Base-by-base conservation (phyloP, 53 echinoderm and acorn worm genomes). In the Hippasteria phrygiana region DNA sequence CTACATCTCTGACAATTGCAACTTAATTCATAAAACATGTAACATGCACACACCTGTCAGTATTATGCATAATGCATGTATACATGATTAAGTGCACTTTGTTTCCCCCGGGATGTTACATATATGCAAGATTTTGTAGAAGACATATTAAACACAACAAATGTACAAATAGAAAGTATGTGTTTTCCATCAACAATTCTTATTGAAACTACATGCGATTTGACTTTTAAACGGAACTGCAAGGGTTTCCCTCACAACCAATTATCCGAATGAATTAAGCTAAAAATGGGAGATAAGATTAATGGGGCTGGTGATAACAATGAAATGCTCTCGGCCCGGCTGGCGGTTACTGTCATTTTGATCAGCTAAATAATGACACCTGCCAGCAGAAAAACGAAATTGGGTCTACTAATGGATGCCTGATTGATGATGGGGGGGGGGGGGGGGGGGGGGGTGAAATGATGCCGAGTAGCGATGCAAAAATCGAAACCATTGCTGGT, bases 331-430 rank as follows among this genome's bases (percentile, higher is more conserved):
- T 59, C 16, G 7, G 46, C 59, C 26, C 22, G 26, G 22, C 26
- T 5, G 26, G 20, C n/a, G 59, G 20, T 20, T 24, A 7, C 59
- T 59, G n/a, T 59, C 26, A 11, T 35, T 67, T 26, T 13, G 37
- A 12, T 17, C 18, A 10, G 67, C n/a, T 3, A 42, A n/a, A 72
- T 14, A 39, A 39, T 42, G 73, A 7, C 75, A 75, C 75, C 75
- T 75, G 75, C 75, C 50, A 42, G 65, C 24, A 5, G 29, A 43
- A 11, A 22, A 54, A 64, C 50, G 31, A 65, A 63, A 14, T 43
- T 88, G 63, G 77, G 62, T 76, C 46, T 86, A 20, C 66, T 77
- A 65, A 51, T 48, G 64, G 48, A 76, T 33, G 46, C 29, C 8
- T 63, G 63, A 87, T 74, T 87, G 62, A 87, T 77, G 48, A 37